Evolutionary conservation across 2,888 invertebrate genomes (phyloP).

Genomic region (Luffia ferchaultella): DNA sequence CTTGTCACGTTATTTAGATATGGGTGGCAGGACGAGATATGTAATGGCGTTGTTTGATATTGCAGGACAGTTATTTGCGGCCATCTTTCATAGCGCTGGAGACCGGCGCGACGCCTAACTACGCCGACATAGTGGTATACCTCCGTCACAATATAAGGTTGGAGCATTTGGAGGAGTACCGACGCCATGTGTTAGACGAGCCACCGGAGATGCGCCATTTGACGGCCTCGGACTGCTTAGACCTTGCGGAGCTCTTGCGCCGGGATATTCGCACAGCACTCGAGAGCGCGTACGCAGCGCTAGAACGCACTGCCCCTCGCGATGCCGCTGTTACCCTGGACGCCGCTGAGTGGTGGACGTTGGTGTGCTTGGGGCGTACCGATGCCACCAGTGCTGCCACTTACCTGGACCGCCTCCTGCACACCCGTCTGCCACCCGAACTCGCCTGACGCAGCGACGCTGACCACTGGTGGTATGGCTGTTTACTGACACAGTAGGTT

Average conservation of each 20-base stretch:
- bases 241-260: conserved; percentile 1
- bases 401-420: neutral
- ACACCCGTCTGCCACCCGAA: neutral
- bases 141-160: conserved; percentile 49
- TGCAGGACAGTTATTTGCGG: conserved; percentile 50
- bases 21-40: too few relatives aligned
- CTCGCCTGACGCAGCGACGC: too few relatives aligned
- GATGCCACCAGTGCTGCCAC: neutral
- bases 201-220: conserved; percentile 15
- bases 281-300: neutral
- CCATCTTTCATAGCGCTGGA: conserved; percentile 63
- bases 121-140: conserved; percentile 40
- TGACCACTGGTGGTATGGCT: too few relatives aligned
- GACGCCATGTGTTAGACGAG: conserved; percentile 37
- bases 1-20: too few relatives aligned
- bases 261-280: neutral
- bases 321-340: neutral
- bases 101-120: conserved; percentile 48
- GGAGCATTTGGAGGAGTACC: conserved; percentile 45
- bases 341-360: neutral
- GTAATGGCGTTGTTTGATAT: too few relatives aligned
- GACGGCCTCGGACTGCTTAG: neutral
- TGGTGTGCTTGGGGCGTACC: neutral
- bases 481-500: too few relatives aligned
- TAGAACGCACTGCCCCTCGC: neutral